Percentiles rank a stretch among this genome's conserved stretches.
Evolutionary conservation across 2,888 invertebrate genomes (phyloP).

Genomic region (Argyresthia goedartella): DNA sequence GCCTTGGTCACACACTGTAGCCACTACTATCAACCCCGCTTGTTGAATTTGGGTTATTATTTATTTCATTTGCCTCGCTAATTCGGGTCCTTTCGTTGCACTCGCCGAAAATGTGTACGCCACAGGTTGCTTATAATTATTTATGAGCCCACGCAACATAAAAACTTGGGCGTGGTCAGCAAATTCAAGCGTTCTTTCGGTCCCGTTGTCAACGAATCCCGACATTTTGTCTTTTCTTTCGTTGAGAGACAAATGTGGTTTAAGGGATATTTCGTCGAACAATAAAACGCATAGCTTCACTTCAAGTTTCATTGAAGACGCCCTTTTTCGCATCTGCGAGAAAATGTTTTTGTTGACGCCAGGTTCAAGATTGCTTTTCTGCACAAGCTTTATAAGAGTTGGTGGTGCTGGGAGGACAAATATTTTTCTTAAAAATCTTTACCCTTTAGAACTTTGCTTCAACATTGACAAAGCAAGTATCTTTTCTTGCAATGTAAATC

Average conservation of each 20-base stretch:
- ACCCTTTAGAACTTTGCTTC: constrained; percentile 8
- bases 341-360: not conserved
- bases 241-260: not conserved
- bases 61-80: constrained; percentile 15
- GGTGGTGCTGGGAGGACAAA: constrained; percentile 7
- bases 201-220: not conserved
- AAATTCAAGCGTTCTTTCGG: not conserved
- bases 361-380: not conserved
- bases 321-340: not conserved
- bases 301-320: not conserved
- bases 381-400: not conserved
- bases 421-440: constrained; percentile 11
- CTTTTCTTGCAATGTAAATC: constrained; percentile 1
- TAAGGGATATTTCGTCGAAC: not conserved
- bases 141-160: not conserved
- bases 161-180: not conserved
- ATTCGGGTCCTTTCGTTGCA: constrained; percentile 16
- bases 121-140: constrained; percentile 12
- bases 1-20: constrained; percentile 19
- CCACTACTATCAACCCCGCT: constrained; percentile 16
- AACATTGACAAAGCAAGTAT: not conserved
- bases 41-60: constrained; percentile 9
- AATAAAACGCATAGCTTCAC: not conserved
- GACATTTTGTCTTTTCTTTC: not conserved
- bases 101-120: constrained; percentile 15